Conservation (phyloP, 1,140 invertebrate species). For the Trypoxylus dichotomus region DNA sequence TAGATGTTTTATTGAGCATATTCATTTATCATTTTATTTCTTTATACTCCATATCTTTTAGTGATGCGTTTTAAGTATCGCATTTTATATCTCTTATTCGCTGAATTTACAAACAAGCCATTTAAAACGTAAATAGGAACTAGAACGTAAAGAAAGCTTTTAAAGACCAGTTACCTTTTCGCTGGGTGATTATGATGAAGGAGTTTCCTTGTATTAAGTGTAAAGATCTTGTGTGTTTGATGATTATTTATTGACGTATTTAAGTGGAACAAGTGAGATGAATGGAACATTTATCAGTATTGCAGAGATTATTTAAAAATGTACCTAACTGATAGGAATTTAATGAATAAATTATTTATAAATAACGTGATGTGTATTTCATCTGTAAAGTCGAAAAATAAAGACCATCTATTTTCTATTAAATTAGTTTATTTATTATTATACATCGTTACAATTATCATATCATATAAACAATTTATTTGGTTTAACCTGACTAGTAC, state of each 20-base stretch:
- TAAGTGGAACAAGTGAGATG: background rate
- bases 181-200: too few relatives aligned
- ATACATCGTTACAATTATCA: background rate
- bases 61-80: too few relatives aligned
- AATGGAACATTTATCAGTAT: constrained; percentile 20
- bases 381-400: background rate
- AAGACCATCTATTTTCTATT: constrained; percentile 3
- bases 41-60: too few relatives aligned
- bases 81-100: too few relatives aligned
- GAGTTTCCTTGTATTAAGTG: background rate
- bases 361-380: constrained; percentile 4
- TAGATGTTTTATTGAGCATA: too few relatives aligned
- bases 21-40: too few relatives aligned
- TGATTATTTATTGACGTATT: constrained; percentile 7
- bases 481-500: background rate
- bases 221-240: background rate
- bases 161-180: too few relatives aligned
- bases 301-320: constrained; percentile 8
- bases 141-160: too few relatives aligned
- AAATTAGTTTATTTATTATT: constrained; percentile 15
- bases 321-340: background rate
- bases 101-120: too few relatives aligned
- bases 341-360: constrained; percentile 25
- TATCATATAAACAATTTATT: background rate
- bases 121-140: too few relatives aligned